Evolutionary conservation across 2,888 invertebrate species (phyloP).

Genomic region (Lycaena phlaeas): DNA sequence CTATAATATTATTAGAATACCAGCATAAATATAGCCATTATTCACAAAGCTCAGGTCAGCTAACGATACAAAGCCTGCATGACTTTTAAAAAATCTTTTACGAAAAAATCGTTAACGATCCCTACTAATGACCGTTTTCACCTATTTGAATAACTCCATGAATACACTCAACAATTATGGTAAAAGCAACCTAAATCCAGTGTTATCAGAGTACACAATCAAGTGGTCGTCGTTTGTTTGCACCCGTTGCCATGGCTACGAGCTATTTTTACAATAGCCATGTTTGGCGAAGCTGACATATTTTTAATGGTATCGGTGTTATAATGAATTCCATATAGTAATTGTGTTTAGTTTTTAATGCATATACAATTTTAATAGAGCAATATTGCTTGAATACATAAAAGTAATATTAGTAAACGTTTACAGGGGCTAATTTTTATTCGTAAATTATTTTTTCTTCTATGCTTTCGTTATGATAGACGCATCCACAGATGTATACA

Average conservation of each 20-base stretch:
- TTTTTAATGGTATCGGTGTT: constrained; percentile 9
- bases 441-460: too few species aligned
- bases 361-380: background rate
- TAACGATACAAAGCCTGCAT: background rate
- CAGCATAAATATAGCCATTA: too few species aligned
- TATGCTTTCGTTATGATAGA: too few species aligned
- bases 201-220: constrained; percentile 13
- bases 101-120: constrained; percentile 7
- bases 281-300: constrained; percentile 12
- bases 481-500: too few species aligned
- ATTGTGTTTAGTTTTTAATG: background rate
- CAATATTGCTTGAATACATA: too few species aligned
- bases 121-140: constrained; percentile 8
- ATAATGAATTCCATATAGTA: too few species aligned
- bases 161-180: background rate
- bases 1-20: too few species aligned
- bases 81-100: background rate
- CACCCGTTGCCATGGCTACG: constrained; percentile 35
- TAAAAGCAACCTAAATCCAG: constrained; percentile 8
- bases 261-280: constrained; percentile 12
- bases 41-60: too few species aligned
- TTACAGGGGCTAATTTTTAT: too few species aligned
- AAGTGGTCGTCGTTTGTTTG: constrained; percentile 26
- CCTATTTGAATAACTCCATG: constrained; percentile 3
- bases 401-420: too few species aligned